Evolutionary conservation across 2,888 invertebrate genomes (phyloP).

Genomic region (Morpho helenor): DNA sequence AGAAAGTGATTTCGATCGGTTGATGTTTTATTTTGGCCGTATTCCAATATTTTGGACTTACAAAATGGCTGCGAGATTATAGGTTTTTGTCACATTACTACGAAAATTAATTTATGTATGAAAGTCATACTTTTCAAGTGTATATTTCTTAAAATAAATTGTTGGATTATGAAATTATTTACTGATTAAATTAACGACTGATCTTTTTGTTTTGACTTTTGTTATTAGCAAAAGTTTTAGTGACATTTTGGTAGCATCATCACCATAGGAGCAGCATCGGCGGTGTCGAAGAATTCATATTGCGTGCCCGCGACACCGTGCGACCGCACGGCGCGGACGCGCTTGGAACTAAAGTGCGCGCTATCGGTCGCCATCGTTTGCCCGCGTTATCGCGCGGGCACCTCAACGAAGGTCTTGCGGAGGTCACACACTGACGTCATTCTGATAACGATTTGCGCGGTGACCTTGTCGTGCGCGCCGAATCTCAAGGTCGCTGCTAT

Average conservation of each 20-base stretch:
- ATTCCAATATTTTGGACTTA: conserved; percentile 43
- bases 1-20: conserved; percentile 71
- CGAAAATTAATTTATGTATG: too few relatives aligned
- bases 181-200: too few relatives aligned
- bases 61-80: conserved; percentile 35
- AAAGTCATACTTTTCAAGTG: too few relatives aligned
- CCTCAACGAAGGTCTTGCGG: conserved; percentile 61
- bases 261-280: not conserved
- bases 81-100: not conserved
- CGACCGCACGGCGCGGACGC: conserved; percentile 29
- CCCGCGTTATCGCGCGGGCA: conserved; percentile 67
- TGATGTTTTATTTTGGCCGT: conserved; percentile 51
- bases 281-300: conserved; percentile 5
- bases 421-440: conserved; percentile 75
- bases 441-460: conserved; percentile 77
- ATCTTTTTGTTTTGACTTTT: too few relatives aligned
- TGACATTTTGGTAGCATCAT: too few relatives aligned
- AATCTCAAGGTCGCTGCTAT: conserved; percentile 76
- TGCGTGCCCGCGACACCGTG: not conserved
- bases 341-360: conserved; percentile 23
- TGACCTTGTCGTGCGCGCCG: conserved; percentile 76
- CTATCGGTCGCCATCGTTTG: conserved; percentile 70
- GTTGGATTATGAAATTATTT: too few relatives aligned
- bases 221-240: too few relatives aligned
- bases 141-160: too few relatives aligned